phyloP scores from a whole-genome alignment of 2,888 invertebrate species.

The Balanococcus diminutus region DNA sequence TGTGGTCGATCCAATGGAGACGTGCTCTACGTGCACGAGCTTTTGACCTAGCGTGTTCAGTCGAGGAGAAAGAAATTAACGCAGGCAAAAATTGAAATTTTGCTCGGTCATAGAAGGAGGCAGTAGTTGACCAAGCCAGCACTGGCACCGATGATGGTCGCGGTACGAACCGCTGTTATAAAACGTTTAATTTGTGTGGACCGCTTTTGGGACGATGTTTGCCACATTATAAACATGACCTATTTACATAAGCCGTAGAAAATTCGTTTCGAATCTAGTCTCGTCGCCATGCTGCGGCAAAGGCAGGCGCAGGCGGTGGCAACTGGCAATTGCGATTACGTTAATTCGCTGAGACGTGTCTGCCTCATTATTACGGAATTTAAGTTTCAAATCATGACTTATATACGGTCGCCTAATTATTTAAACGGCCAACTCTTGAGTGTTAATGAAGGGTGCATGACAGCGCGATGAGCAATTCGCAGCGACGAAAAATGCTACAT shows the following conservation, averaged over 20 bases:
- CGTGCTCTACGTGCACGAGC: not conserved
- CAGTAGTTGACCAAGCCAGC: slow-evolving; percentile 17
- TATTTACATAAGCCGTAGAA: slow-evolving; percentile 27
- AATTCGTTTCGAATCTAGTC: slow-evolving; percentile 32
- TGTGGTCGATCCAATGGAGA: not conserved
- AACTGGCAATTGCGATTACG: slow-evolving; percentile 7
- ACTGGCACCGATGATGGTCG: no score
- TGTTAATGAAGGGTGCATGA: not conserved
- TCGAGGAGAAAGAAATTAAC: not conserved
- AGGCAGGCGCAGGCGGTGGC: no score
- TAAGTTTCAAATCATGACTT: slow-evolving; percentile 17
- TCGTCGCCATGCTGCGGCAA: not conserved
- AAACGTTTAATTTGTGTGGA: slow-evolving; percentile 26
- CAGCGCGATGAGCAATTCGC: not conserved
- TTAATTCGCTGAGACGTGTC: slow-evolving; percentile 19
- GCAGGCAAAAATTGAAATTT: slow-evolving; percentile 33
- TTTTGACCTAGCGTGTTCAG: not conserved
- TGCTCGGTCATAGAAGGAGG: not conserved
- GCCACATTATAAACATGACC: slow-evolving; percentile 32
- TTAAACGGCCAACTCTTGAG: not conserved
- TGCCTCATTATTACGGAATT: slow-evolving; percentile 32
- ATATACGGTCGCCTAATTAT: not conserved
- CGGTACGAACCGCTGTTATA: slow-evolving; percentile 1
- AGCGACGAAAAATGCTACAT: not conserved
- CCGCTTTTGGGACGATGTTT: slow-evolving; percentile 31